A percentile compares a stretch with the other conserved stretches of the same genome.
phyloP scores from a whole-genome alignment of 2,888 invertebrate species.

The Nomada ruficornis region DNA sequence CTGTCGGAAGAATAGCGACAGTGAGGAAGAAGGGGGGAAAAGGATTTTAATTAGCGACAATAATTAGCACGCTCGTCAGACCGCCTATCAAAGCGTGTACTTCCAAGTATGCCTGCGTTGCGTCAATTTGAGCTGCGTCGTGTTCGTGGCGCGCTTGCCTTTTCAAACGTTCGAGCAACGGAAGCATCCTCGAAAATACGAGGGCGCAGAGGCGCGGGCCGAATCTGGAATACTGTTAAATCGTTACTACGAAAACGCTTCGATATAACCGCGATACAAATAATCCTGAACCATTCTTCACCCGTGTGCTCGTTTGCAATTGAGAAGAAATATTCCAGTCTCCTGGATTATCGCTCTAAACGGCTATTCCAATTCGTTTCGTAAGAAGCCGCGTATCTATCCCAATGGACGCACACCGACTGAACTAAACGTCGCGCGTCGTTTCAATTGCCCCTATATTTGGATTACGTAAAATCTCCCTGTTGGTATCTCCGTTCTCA shows the following conservation, averaged over 20 bases:
- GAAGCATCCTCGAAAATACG: conserved; percentile 22
- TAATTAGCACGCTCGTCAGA: conserved; percentile 63
- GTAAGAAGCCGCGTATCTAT: conserved; percentile 32
- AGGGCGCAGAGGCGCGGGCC: neutral
- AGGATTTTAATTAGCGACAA: conserved; percentile 66
- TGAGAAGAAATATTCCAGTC: neutral
- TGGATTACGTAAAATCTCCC: conserved; percentile 57
- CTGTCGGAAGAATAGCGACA: conserved; percentile 6
- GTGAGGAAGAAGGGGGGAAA: conserved; percentile 36
- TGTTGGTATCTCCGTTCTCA: conserved; percentile 36
- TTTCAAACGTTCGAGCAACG: conserved; percentile 11
- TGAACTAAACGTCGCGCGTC: conserved; percentile 49
- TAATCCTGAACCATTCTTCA: neutral
- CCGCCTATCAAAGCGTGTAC: conserved; percentile 31
- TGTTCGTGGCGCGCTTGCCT: conserved; percentile 15
- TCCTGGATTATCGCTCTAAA: conserved; percentile 1
- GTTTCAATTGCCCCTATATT: conserved; percentile 54
- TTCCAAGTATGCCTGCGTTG: conserved; percentile 9
- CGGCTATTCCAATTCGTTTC: conserved; percentile 24
- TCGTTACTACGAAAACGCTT: neutral
- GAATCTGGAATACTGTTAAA: neutral
- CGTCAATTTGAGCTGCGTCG: conserved; percentile 37
- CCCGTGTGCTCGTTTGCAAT: neutral
- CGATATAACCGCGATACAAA: no score
- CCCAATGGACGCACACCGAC: conserved; percentile 37